Evolutionary conservation across 1,140 invertebrate genomes (phyloP), one percentile per base, ranked within the genome.

Genomic region (Lethrus apterus): DNA sequence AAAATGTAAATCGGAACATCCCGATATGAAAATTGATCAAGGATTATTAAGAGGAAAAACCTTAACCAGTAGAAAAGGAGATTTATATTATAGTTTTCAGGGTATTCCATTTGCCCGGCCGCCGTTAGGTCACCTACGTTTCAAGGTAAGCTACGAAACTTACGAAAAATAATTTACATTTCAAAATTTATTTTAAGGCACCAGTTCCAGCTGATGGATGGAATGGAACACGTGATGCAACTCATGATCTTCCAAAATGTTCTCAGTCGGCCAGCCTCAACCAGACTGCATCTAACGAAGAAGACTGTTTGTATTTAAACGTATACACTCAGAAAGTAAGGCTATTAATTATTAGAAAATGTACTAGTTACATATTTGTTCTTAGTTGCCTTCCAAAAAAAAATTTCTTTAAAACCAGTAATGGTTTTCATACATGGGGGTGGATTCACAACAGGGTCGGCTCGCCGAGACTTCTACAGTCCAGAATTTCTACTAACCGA

Each of bases 291-390:
- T 54, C 62, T 4, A 77, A 77, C 10, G 64, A 66, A 9, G 83
- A 87, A 70, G 87, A 93, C 34, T 93, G 89, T 58, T 73, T 93
- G 4, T 83, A 83, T 59, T 68, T 94, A 9, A 92, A 91, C 60
- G 78, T 93, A 1, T 88, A 83, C 59, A 81, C 83, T 13, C 78
- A 80, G 44, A 62, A 66, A 48, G 68, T 71, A n/a, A 26, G 24
- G 7, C n/a, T 26, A 26, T 7, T n/a, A 26, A 26, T 26, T 7
- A 26, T 7, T n/a, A 26, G 7, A 26, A 38, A 38, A 20, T 3
- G 24, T 38, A 3, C 13, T 2, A 5, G 11, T 11, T 38, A 11
- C 10, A 21, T 21, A 7, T 7, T 7, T n/a, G n/a, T 26, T 26
- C n/a, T 26, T 7, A 38, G 35, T 23, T 38, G 14, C 35, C 24